Evolutionary conservation across 2,113 vertebrate genomes (phyloP).

Genomic region (Sinocyclocheilus anophthalmus): DNA sequence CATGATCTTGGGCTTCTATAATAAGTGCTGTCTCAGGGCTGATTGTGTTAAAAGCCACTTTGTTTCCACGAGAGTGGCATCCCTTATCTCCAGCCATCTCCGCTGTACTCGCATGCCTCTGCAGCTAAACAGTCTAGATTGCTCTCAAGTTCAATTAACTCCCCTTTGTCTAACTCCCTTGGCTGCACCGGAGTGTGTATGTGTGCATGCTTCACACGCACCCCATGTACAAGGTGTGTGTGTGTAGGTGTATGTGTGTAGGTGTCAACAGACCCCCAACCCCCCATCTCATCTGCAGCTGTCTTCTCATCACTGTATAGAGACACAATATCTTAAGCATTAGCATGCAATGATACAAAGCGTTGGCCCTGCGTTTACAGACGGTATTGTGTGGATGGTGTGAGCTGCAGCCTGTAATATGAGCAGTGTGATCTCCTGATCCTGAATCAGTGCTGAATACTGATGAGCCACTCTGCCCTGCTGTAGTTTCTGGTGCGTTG

Average conservation of each 20-base stretch:
- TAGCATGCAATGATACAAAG: slow-evolving; percentile 39
- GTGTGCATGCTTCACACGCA: background rate
- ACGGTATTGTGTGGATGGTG: slow-evolving; percentile 35
- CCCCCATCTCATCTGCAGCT: slow-evolving; percentile 26
- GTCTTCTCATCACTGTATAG: slow-evolving; percentile 36
- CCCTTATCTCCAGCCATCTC: slow-evolving; percentile 68
- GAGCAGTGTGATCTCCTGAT: slow-evolving; percentile 39
- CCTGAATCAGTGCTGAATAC: slow-evolving; percentile 35
- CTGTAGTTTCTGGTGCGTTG: slow-evolving; percentile 92
- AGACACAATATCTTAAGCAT: slow-evolving; percentile 41
- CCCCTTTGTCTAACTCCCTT: slow-evolving; percentile 62
- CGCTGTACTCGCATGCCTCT: slow-evolving; percentile 64
- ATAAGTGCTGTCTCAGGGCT: slow-evolving; percentile 55
- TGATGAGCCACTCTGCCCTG: slow-evolving; percentile 57
- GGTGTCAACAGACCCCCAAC: background rate
- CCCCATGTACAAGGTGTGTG: background rate
- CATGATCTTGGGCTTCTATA: slow-evolving; percentile 44
- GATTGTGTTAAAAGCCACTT: slow-evolving; percentile 63
- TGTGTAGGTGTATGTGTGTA: background rate
- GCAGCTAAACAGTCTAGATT: slow-evolving; percentile 49
- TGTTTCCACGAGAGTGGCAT: slow-evolving; percentile 68
- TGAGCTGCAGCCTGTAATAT: slow-evolving; percentile 34
- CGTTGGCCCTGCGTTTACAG: background rate
- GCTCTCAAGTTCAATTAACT: slow-evolving; percentile 34
- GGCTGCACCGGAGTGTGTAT: slow-evolving; percentile 22